phyloP scores from a whole-genome alignment of 2,797 vertebrate species.

The Myoxocephalus aenaeus region DNA sequence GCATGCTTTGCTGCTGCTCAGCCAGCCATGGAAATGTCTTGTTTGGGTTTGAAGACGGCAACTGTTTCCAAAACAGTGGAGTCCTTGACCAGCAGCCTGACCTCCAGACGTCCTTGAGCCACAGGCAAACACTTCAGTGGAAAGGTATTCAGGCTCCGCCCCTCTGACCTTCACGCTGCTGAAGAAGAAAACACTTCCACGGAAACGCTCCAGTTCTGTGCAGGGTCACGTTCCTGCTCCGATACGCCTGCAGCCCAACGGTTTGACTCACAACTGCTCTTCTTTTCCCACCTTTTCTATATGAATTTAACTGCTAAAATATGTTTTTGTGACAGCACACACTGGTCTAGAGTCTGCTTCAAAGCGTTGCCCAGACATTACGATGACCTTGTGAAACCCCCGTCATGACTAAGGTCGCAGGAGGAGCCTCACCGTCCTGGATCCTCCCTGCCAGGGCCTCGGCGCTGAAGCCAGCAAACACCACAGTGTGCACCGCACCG shows the following conservation, averaged over 20 bases:
- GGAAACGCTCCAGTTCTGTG: no score
- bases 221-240: no score
- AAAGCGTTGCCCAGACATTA: no score
- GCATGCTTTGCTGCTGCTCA: constrained; percentile 23
- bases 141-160: background rate
- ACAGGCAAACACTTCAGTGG: background rate
- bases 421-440: constrained; percentile 83
- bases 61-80: constrained; percentile 54
- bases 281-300: no score
- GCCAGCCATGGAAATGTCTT: background rate
- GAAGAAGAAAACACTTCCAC: no score
- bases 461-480: constrained; percentile 94
- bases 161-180: background rate
- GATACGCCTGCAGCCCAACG: no score
- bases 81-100: constrained; percentile 15
- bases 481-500: constrained; percentile 90
- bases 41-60: constrained; percentile 27
- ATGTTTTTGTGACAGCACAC: no score
- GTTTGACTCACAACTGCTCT: no score
- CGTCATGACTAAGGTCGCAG: no score
- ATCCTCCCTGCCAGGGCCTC: constrained; percentile 92
- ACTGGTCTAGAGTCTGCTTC: no score
- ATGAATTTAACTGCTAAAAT: no score
- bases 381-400: no score
- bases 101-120: background rate